These are phyloP conservation scores for Caenorhabditis drosophilae DNA, from an alignment of 2,888 invertebrate species.

Conservation along the genomic window DNA sequence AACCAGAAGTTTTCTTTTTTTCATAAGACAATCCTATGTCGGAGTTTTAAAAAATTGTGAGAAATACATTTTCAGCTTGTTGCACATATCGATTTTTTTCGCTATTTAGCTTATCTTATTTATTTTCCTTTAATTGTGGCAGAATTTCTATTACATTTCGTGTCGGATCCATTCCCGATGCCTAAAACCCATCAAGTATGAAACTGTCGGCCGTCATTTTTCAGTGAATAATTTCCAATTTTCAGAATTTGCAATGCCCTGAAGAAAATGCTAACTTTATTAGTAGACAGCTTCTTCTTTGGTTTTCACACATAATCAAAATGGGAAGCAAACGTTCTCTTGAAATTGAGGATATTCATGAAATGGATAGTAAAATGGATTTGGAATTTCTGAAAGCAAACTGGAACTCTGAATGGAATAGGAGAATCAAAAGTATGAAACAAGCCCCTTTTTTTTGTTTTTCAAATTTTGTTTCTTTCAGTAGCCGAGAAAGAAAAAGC, in stretches of 20 bases:
- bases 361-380: conserved; percentile 54
- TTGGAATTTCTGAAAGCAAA: conserved; percentile 47
- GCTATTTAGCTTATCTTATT: conserved; percentile 59
- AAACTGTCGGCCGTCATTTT: neutral
- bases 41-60: conserved; percentile 5
- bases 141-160: conserved; percentile 57
- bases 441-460: neutral
- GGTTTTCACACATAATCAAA: conserved; percentile 57
- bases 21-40: neutral
- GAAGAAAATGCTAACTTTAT: conserved; percentile 62
- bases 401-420: conserved; percentile 54
- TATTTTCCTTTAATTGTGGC: conserved; percentile 62
- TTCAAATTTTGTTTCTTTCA: conserved; percentile 8
- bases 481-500: conserved; percentile 12
- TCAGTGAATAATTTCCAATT: conserved; percentile 4
- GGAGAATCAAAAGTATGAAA: conserved; percentile 28
- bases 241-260: conserved; percentile 50
- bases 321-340: conserved; percentile 56
- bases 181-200: conserved; percentile 25
- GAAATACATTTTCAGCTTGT: conserved; percentile 50
- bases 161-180: conserved; percentile 53
- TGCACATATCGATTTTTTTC: conserved; percentile 51
- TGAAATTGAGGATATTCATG: conserved; percentile 57
- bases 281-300: conserved; percentile 57
- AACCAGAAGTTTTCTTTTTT: conserved; percentile 44